A percentile compares a stretch with the other conserved stretches of the same genome.
phyloP scores from a whole-genome alignment of 2,888 invertebrate genomes.

The Coremacera marginata region DNA sequence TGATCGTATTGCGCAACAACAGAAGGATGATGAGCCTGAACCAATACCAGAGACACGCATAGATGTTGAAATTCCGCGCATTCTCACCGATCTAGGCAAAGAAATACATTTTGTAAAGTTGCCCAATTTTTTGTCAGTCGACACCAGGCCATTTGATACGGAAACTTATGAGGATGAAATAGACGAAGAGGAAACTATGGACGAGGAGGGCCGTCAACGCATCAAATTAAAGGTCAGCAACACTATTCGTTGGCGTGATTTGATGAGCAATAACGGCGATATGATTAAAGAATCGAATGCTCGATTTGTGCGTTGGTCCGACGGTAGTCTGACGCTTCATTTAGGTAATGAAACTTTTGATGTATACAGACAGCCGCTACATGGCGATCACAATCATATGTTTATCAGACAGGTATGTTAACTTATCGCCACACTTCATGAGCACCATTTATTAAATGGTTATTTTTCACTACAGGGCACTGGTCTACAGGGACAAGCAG shows the following conservation, averaged over 20 bases:
- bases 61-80: slow-evolving; percentile 96
- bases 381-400: slow-evolving; percentile 97
- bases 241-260: slow-evolving; percentile 94
- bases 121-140: slow-evolving; percentile 98
- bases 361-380: slow-evolving; percentile 92
- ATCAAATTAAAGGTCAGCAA: slow-evolving; percentile 96
- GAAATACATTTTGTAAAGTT: slow-evolving; percentile 96
- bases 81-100: slow-evolving; percentile 90
- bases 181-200: slow-evolving; percentile 96
- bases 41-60: slow-evolving; percentile 92
- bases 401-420: slow-evolving; percentile 85
- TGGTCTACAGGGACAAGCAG: slow-evolving; percentile 96
- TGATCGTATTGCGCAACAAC: slow-evolving; percentile 52
- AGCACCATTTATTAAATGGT: background rate
- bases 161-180: slow-evolving; percentile 98
- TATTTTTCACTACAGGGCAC: slow-evolving; percentile 75
- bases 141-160: slow-evolving; percentile 95
- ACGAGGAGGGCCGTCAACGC: slow-evolving; percentile 93
- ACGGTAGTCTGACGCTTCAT: slow-evolving; percentile 96
- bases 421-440: background rate
- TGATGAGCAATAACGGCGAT: slow-evolving; percentile 84
- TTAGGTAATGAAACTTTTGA: slow-evolving; percentile 98
- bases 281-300: slow-evolving; percentile 93
- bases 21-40: slow-evolving; percentile 77
- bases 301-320: slow-evolving; percentile 96